phyloP scores from a whole-genome alignment of 1,140 invertebrate genomes.

The Adelges cooleyi region DNA sequence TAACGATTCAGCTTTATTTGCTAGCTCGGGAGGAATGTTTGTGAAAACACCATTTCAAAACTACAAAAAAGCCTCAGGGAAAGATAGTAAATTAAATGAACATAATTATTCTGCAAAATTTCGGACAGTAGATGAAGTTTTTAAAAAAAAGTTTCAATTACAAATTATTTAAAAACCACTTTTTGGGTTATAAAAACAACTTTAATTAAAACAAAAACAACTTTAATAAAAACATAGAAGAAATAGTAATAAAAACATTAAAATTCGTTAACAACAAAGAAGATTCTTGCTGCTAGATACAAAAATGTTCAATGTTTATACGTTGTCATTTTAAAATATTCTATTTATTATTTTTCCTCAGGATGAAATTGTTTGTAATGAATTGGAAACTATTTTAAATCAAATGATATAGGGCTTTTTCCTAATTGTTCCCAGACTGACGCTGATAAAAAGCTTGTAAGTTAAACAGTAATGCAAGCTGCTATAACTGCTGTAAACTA shows the following conservation, averaged over 20 bases:
- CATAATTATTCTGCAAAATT: background rate
- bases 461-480: background rate
- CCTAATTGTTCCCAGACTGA: background rate
- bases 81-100: background rate
- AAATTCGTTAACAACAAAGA: too few species aligned
- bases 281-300: too few species aligned
- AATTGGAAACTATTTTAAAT: background rate
- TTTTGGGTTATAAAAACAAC: too few species aligned
- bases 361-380: background rate
- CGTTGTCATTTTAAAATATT: too few species aligned
- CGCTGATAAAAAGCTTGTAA: background rate
- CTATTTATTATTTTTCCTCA: background rate
- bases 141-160: too few species aligned
- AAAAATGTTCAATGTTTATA: too few species aligned
- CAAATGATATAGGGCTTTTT: background rate
- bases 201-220: too few species aligned
- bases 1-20: background rate
- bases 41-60: background rate
- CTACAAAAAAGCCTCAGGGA: background rate
- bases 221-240: too few species aligned
- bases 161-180: too few species aligned
- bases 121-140: too few species aligned
- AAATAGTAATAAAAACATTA: too few species aligned
- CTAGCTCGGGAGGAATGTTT: background rate
- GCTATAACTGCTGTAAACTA: background rate